A percentile compares a stretch with the other conserved stretches of the same genome.
These are phyloP conservation scores for Clupea harengus DNA, from an alignment of 2,113 vertebrate genomes.

Conservation along the genomic window DNA sequence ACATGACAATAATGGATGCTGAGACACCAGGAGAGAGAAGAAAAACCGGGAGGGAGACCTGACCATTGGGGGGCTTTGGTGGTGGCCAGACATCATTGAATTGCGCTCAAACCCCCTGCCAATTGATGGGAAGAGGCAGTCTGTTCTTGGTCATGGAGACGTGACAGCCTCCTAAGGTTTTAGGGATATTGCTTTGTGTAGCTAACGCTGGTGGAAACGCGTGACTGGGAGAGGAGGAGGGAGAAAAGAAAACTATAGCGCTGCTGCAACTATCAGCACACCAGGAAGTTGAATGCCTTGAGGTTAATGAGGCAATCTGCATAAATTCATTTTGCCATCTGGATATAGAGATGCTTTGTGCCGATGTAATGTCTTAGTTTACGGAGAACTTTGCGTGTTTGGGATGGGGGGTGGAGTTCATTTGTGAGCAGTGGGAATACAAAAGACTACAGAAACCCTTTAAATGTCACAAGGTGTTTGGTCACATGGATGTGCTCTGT, in stretches of 20 bases:
- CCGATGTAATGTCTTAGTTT: slow-evolving; percentile 49
- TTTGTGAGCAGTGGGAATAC: not conserved
- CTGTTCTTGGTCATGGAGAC: not conserved
- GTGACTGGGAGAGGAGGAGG: not conserved
- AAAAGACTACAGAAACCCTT: not conserved
- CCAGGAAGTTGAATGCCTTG: slow-evolving; percentile 66
- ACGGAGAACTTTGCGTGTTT: slow-evolving; percentile 53
- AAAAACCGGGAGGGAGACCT: not conserved
- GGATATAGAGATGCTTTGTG: slow-evolving; percentile 42
- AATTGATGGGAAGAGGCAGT: not conserved
- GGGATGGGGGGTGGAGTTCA: not conserved
- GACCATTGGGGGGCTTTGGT: not conserved
- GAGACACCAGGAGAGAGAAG: not conserved
- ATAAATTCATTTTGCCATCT: slow-evolving; percentile 71
- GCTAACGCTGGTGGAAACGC: not conserved
- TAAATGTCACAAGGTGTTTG: slow-evolving; percentile 1
- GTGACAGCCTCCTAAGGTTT: not conserved
- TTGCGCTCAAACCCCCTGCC: not conserved
- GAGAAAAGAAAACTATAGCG: slow-evolving; percentile 31
- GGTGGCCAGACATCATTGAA: not conserved
- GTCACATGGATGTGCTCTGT: not conserved
- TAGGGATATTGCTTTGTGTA: not conserved
- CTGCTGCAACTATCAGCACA: slow-evolving; percentile 52
- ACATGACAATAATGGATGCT: not conserved
- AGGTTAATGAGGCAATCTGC: slow-evolving; percentile 74